Conservation (phyloP, 37 sponge, comb jelly and placozoan species). For the Diacarnus erythraeanus region DNA sequence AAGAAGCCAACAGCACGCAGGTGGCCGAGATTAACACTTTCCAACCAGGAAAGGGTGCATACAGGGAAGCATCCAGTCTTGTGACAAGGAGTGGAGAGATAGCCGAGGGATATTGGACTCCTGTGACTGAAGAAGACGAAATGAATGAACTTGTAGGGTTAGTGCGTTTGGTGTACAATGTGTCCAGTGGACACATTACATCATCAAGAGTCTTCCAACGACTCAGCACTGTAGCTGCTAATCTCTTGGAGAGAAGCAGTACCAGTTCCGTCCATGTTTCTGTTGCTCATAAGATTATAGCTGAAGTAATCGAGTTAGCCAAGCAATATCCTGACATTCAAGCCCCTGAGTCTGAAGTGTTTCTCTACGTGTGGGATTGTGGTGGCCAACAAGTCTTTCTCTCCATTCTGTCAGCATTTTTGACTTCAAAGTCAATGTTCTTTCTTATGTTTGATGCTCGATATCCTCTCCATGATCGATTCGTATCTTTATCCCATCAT, state of each 20-base stretch:
- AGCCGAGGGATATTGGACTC: background rate
- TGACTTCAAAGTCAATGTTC: slow-evolving; percentile 41
- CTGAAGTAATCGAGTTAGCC: background rate
- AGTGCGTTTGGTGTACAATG: background rate
- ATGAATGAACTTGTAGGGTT: slow-evolving; percentile 11
- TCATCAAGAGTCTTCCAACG: too few relatives aligned
- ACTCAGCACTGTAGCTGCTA: too few relatives aligned
- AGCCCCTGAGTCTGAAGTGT: slow-evolving; percentile 7
- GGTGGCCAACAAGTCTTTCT: slow-evolving; percentile 63
- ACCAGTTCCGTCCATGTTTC: background rate
- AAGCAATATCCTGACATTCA: background rate
- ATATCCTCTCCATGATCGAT: slow-evolving; percentile 9
- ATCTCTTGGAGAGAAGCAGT: too few relatives aligned
- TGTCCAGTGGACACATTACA: background rate
- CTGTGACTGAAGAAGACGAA: slow-evolving; percentile 26
- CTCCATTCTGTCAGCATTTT: slow-evolving; percentile 48
- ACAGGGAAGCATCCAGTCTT: background rate
- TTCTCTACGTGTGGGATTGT: slow-evolving; percentile 63
- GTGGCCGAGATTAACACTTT: slow-evolving; percentile 15
- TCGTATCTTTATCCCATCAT: background rate
- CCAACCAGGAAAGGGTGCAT: background rate
- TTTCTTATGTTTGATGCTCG: slow-evolving; percentile 56
- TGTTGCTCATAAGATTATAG: background rate
- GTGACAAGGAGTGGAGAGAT: background rate
- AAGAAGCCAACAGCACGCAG: slow-evolving; percentile 6